Base-by-base conservation (phyloP, 1,140 invertebrate species). In the Meloidogyne exigua region DNA sequence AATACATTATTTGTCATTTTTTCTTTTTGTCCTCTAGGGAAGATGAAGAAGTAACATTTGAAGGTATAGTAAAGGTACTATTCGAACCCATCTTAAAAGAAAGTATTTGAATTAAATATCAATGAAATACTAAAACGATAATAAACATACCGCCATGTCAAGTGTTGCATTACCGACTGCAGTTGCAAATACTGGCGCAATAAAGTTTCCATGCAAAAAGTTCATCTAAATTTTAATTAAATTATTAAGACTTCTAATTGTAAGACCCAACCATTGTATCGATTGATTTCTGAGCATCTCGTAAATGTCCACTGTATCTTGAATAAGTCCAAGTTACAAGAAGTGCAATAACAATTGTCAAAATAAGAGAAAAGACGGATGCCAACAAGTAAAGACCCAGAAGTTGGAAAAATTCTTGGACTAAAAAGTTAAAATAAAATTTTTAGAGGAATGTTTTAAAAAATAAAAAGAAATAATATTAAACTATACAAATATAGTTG, bases 161-260 rank as follows among this genome's bases (percentile, higher is more conserved):
- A 73, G 23, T 62, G 72, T 65, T 36, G 57, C 72, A 26, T 65
- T 65, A 23, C 72, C 72, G 1, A 65, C 57, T 26, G 42, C 36
- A 65, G 62, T 73, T 12, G 65, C 23, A 64, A 73, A 73, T 62
- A 57, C 23, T 23, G 72, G 72, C 12, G 57, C 23, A 67, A 73
- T 49, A 81, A 23, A 72, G 83, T 85, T 76, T 96, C 94, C 80
- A 93, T 90, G 89, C 97, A 96, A 44, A 96, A 88, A 87, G 93
- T 91, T 15, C 95, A 85, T 78, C 92, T 91, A 87, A 97, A 97
- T 65, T 57, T 57, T 21, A 10, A n/a, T n/a, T 57, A n/a, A 57
- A 44, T 18, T 75, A 7, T n/a, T 57, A n/a, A n/a, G 5, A 10
- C 7, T 57, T 57, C 9, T 39, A 39, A 39, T 32, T 3, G 10